Evolutionary conservation across 2,888 invertebrate species (phyloP), one percentile per base, ranked within the genome.

Genomic region (Trachelus stipa): DNA sequence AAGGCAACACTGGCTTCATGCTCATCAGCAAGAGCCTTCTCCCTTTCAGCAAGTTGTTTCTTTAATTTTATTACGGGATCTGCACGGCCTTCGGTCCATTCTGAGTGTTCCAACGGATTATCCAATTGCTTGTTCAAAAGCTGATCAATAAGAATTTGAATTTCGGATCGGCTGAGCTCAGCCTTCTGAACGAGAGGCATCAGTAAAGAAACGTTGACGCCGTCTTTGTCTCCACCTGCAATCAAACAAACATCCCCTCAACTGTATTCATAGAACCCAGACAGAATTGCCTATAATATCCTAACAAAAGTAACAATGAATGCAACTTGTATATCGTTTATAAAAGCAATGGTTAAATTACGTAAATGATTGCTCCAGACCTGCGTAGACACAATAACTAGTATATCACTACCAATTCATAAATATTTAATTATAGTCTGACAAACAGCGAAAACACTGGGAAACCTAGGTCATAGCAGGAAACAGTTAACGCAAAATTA

Each of bases 91-190:
- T 97, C 97, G 76, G 95, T 95, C 97, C 97, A 97, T 88, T 97
- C 97, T 3, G 96, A 95, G 88, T 96, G 95, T 83, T 95, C 93
- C 37, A 91, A 90, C 0, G 95, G 95, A 84, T 94, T 93, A 81
- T 95, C 95, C 90, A 96, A 95, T 91, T 97, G 97, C 90, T 97
- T 97, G 92, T 97, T 97, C 85, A 98, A 93, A 86, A 98, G 93
- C 83, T 96, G 95, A 91, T 98, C 97, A 85, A 98, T 97, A 78
- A 98, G 94, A 84, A 96, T 94, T 92, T 98, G 98, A 84, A 97
- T 96, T 92, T 98, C 98, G 79, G 94, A 95, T 85, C 97, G 96
- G 83, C 96, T 96, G 74, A 98, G 93, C 84, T 96, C 95, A 81
- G 97, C 96, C 85, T 95, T 95, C 84, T 95, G 95, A 81, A 98